Percentiles rank a stretch among this genome's conserved stretches.
phyloP scores from a whole-genome alignment of 2,797 vertebrate genomes.

The Tiaroga cobitis region DNA sequence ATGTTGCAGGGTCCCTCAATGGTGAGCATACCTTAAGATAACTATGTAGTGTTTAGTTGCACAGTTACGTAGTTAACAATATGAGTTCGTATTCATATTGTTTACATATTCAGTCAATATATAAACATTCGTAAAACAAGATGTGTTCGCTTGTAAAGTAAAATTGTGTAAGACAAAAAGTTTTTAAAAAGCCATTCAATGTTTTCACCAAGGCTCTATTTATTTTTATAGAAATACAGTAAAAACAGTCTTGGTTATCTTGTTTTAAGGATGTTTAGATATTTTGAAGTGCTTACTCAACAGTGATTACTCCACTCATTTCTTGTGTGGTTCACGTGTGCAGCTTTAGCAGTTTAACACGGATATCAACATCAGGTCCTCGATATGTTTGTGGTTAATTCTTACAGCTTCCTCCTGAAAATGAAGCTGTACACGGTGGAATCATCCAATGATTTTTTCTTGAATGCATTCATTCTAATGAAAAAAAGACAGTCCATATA shows the following conservation, averaged over 20 bases:
- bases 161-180: background rate
- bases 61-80: too few relatives aligned
- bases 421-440: background rate
- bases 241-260: background rate
- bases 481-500: background rate
- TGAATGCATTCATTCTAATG: background rate
- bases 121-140: background rate
- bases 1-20: constrained; percentile 29
- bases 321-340: background rate
- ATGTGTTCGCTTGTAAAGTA: background rate
- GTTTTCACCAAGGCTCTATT: background rate
- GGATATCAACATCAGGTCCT: background rate
- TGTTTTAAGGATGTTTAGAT: background rate
- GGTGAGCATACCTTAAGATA: too few relatives aligned
- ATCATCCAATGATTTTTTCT: background rate
- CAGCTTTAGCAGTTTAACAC: background rate
- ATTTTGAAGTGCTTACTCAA: background rate
- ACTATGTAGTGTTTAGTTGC: too few relatives aligned
- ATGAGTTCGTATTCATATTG: background rate
- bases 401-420: background rate
- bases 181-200: background rate
- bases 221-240: background rate
- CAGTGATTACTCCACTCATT: background rate
- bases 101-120: background rate
- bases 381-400: background rate